These are phyloP conservation scores for Palythoa caribaeorum DNA, from an alignment of 92 coral and sea anemone species.

Conservation along the genomic window DNA sequence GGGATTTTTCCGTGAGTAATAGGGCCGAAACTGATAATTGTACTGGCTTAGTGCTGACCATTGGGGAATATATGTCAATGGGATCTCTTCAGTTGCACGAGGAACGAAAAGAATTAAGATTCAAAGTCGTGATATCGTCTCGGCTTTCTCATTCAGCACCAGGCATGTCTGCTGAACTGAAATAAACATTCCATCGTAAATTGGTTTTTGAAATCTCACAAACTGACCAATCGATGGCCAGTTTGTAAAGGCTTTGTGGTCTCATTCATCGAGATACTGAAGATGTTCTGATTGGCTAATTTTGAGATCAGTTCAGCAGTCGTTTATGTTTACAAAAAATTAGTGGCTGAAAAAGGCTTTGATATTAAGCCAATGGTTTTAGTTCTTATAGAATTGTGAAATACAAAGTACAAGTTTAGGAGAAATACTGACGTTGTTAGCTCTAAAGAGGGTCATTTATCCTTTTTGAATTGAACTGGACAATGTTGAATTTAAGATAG, in stretches of 20 bases:
- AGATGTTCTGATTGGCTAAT: too few species aligned
- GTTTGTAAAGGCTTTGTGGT: too few species aligned
- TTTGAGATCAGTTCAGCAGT: too few species aligned
- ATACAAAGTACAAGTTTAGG: not conserved
- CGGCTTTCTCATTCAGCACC: not conserved
- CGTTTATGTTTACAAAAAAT: too few species aligned
- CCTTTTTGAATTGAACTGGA: not conserved
- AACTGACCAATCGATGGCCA: too few species aligned
- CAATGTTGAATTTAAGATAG: conserved; percentile 20
- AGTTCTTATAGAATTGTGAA: not conserved
- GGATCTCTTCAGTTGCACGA: not conserved
- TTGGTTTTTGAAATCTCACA: too few species aligned
- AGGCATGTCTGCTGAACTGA: too few species aligned
- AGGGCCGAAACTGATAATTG: not conserved
- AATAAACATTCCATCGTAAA: too few species aligned
- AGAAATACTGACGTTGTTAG: not conserved
- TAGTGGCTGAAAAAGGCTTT: too few species aligned
- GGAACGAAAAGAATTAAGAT: not conserved
- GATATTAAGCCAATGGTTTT: not conserved
- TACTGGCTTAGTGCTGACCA: not conserved
- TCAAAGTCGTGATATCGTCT: not conserved
- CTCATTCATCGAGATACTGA: too few species aligned
- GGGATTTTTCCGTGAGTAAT: conserved; percentile 6
- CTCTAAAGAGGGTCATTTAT: not conserved
- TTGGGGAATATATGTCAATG: not conserved